Conservation (phyloP, 2,797 vertebrate genomes). For the Adelosebastes latens region DNA sequence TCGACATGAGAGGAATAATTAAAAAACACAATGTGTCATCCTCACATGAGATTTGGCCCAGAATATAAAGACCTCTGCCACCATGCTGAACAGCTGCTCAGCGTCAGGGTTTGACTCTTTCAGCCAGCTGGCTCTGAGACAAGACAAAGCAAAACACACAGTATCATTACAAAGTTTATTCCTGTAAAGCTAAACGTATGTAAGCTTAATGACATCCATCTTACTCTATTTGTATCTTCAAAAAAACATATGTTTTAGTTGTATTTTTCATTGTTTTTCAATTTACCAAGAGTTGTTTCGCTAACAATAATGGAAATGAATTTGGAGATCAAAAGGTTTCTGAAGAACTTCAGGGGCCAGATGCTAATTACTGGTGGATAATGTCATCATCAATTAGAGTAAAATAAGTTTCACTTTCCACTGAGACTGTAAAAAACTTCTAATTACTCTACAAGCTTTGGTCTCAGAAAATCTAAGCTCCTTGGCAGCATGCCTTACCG, state of each 20-base stretch:
- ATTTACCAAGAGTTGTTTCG: not conserved
- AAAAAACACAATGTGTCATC: slow-evolving; percentile 19
- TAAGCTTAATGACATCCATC: not conserved
- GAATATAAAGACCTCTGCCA: slow-evolving; percentile 94
- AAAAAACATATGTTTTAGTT: not conserved
- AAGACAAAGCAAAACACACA: slow-evolving; percentile 33
- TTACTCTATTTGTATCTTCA: not conserved
- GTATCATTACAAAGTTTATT: slow-evolving; percentile 24
- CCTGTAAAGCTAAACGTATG: slow-evolving; percentile 1
- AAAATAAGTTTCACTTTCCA: not conserved
- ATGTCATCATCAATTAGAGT: not conserved
- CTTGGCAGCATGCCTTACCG: slow-evolving; percentile 79
- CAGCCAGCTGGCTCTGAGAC: slow-evolving; percentile 90
- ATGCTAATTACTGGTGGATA: not conserved
- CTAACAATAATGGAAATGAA: not conserved
- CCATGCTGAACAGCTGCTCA: slow-evolving; percentile 92
- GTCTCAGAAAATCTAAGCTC: not conserved
- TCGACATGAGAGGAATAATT: not conserved
- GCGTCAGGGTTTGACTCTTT: slow-evolving; percentile 88
- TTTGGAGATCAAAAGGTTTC: not conserved
- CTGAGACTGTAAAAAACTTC: not conserved
- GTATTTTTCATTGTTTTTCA: not conserved
- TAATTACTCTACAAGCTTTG: not conserved
- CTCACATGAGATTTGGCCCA: slow-evolving; percentile 98
- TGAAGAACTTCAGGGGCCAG: not conserved